Evolutionary conservation across 2,797 vertebrate species (phyloP), one percentile per base, ranked within the genome.

Genomic region (Cephalopachus bancanus): DNA sequence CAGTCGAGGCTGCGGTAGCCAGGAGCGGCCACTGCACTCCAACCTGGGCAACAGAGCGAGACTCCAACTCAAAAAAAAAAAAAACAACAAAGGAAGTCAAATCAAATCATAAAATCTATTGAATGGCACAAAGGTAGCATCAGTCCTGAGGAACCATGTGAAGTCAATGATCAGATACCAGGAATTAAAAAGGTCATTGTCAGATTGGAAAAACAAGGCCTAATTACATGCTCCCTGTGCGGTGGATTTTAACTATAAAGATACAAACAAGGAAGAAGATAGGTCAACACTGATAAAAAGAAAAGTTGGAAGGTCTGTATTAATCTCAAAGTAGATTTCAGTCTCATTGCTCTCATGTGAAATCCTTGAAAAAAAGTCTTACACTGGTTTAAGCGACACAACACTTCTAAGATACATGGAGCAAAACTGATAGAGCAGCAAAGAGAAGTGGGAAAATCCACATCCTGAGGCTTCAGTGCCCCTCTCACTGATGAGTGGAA

Each of bases 241-340:
- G 64, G 88, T 88, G 78, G 15, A 33, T 55, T 59, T 79, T 75
- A 89, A 67, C 49, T 57, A 17, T 14, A 55, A 19, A 69, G 49
- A 49, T 14, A 33, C 24, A 78, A 74, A 26, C 20, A 49, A 74
- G 28, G 15, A 55, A 24, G 51, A 84, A 80, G 51, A 26, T 30
- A 51, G 10, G n/a, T 28, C n/a, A 76, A 7, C 2, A 33, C 26
- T 64, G 7, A 62, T 19, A 19, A 17, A 65, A 79, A 65, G 28
- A 28, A 81, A 81, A n/a, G 33, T 26, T 83, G 53, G 53, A 72
- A 78, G 10, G 4, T 78, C 19, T 59, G 0, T 86, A 8, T 80
- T 72, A 92, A 79, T 79, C 65, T 55, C 84, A 62, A 91, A 75
- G n/a, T 55, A 53, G 26, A 69, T 75, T 93, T 85, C 80, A 76